These are phyloP conservation scores for Noctua comes DNA, from an alignment of 2,888 invertebrate species.

Conservation along the genomic window DNA sequence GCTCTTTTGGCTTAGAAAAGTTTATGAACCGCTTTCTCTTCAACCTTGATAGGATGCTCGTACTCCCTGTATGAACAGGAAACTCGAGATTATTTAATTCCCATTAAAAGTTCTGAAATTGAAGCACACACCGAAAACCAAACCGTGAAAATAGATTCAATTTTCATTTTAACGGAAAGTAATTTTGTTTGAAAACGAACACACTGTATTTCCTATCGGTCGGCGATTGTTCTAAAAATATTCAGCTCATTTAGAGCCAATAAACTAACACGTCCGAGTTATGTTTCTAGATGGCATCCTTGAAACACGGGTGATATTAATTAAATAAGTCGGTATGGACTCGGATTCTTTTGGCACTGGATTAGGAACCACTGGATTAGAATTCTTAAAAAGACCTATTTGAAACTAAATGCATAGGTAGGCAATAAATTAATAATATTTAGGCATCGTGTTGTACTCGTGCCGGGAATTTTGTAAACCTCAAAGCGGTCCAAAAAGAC, in stretches of 20 bases:
- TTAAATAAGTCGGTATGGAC: slow-evolving; percentile 22
- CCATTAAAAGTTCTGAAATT: background rate
- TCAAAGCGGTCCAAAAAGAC: background rate
- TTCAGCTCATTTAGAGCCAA: background rate
- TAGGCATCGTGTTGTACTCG: background rate
- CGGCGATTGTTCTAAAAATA: background rate
- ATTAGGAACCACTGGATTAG: too few species aligned
- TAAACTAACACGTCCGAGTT: slow-evolving; percentile 6
- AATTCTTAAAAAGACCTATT: background rate
- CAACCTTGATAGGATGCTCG: background rate
- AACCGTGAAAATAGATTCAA: background rate
- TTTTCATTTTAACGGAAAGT: background rate
- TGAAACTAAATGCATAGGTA: background rate
- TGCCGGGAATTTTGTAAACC: background rate
- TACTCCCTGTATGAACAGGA: background rate
- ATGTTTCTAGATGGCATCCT: slow-evolving; percentile 9
- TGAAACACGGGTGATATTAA: slow-evolving; percentile 16
- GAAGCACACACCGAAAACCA: background rate
- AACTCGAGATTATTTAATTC: background rate
- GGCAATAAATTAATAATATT: background rate
- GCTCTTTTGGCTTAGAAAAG: background rate
- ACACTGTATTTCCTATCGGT: slow-evolving; percentile 2
- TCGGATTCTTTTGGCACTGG: background rate
- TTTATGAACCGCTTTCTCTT: background rate
- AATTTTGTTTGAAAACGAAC: background rate